phyloP scores from a whole-genome alignment of 1,140 invertebrate genomes.

The Caenorhabditis brenneri region DNA sequence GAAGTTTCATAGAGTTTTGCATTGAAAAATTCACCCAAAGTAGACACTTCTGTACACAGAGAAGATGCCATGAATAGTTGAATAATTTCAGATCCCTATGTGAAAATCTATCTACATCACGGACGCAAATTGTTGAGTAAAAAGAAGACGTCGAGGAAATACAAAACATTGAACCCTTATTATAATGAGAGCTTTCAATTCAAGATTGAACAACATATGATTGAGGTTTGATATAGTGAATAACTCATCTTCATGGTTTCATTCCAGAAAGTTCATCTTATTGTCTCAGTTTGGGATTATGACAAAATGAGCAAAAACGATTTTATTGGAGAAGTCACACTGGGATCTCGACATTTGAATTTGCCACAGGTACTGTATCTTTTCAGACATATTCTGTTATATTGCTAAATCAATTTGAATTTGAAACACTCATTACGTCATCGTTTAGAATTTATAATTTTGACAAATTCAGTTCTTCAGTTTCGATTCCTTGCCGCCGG shows the following conservation, averaged over 20 bases:
- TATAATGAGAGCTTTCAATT: constrained; percentile 78
- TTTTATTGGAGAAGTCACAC: constrained; percentile 65
- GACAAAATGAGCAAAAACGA: constrained; percentile 71
- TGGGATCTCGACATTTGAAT: constrained; percentile 43
- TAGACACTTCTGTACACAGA: too few relatives aligned
- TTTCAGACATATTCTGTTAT: too few relatives aligned
- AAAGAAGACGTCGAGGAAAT: constrained; percentile 76
- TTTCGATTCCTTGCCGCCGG: not conserved
- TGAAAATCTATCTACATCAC: constrained; percentile 76
- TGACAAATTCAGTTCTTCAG: too few relatives aligned
- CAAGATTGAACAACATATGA: constrained; percentile 77
- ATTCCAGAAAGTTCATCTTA: constrained; percentile 66
- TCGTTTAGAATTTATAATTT: too few relatives aligned
- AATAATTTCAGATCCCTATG: constrained; percentile 75
- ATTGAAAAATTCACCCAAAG: not conserved
- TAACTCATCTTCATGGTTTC: too few relatives aligned
- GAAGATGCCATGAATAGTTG: not conserved
- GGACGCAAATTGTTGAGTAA: constrained; percentile 76
- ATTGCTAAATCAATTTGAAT: too few relatives aligned
- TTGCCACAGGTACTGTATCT: constrained; percentile 48
- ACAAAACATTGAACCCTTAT: constrained; percentile 75
- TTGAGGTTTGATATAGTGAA: constrained; percentile 75
- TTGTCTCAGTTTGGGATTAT: constrained; percentile 70
- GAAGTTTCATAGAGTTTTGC: constrained; percentile 4
- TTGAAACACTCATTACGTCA: too few relatives aligned